Evolutionary conservation across 2,888 invertebrate species (phyloP), one percentile per base, ranked within the genome.

Genomic region (Lasioglossum pauxillum): DNA sequence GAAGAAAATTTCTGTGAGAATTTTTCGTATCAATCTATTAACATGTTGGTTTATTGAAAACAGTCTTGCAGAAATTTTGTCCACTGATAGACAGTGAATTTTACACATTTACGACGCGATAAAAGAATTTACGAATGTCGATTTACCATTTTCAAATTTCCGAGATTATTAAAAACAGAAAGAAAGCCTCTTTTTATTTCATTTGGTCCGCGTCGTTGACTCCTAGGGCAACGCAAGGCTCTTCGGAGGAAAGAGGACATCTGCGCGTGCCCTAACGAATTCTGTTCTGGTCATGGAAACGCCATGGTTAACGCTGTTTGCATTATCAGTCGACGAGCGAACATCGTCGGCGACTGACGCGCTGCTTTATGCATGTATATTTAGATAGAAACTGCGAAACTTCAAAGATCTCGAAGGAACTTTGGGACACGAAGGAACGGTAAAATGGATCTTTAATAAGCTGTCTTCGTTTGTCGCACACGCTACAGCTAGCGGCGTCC

Each of bases 401-500:
- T 69, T 38, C 69, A 38, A 38, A 44, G n/a, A 82, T 60, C 73
- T 77, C 44, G 10, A 35, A 72, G 64, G 44, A 83, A 60, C 23
- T 23, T 23, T 27, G 16, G 82, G n/a, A 53, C 16, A 82, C 38
- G 53, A 16, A 27, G 67, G 41, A 44, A 67, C 16, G 31, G n/a
- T 49, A 38, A 75, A 75, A 49, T 57, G 78, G 78, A 12, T 60
- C 75, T 44, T 78, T 83, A 83, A 83, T 78, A 71, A 83, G 71
- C 44, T 64, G 49, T 71, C 75, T 75, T 75, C 46, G 69, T 74
- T 41, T 57, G 53, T 35, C 71, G 35, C 60, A 35, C 69, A 12
- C 27, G 5, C 14, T 44, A 27, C 23, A 5, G 38, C 69, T 4
- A 41, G 69, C n/a, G 5, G n/a, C 1, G 23, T 41, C 1, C 19